Evolutionary conservation across 2,797 vertebrate genomes (phyloP), one percentile per base, ranked within the genome.

Genomic region (Tolypeutes matacus): DNA sequence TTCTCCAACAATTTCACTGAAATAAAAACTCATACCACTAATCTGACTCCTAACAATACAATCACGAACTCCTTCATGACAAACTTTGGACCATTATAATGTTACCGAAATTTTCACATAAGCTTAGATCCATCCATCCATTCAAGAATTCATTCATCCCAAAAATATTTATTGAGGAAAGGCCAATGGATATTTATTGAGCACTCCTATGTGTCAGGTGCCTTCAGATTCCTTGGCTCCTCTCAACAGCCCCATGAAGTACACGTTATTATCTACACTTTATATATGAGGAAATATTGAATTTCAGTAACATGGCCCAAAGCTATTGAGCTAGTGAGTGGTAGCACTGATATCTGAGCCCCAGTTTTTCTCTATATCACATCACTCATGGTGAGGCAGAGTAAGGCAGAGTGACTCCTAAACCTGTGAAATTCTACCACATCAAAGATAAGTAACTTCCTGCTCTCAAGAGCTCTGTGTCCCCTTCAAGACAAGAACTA

Each of bases 121-220:
- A 85, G 27, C 29, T 53, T 85, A 78, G 56, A 90, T 77, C 11
- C 31, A 36, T 62, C 51, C 5, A 53, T 53, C 53, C 53, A 20
- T 56, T 56, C 53, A 56, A 20, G 81, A 65, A 86, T 77, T 85
- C 12, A 77, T 60, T 87, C 13, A 89, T 5, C 17, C 27, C 58
- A 18, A 39, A 91, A 42, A 29, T 83, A 58, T 60, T 69, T 91
- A 86, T 77, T 89, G 62, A 70, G 65, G 31, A 60, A 83, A 75
- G 0, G 4, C 14, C 36, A 88, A 18, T 23, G 78, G 23, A 87
- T 25, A 56, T 69, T 72, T 72, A 11, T 42, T 29, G 39, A 72
- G 27, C 9, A 90, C 20, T 31, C 18, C 21, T 29, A 7, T 83
- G 27, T 46, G 23, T 69, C 34, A 17, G 58, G 67, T n/a, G 0